Evolutionary conservation across 2,113 vertebrate species (phyloP), one percentile per base, ranked within the genome.

Genomic region (Phrynosoma blainvillii): DNA sequence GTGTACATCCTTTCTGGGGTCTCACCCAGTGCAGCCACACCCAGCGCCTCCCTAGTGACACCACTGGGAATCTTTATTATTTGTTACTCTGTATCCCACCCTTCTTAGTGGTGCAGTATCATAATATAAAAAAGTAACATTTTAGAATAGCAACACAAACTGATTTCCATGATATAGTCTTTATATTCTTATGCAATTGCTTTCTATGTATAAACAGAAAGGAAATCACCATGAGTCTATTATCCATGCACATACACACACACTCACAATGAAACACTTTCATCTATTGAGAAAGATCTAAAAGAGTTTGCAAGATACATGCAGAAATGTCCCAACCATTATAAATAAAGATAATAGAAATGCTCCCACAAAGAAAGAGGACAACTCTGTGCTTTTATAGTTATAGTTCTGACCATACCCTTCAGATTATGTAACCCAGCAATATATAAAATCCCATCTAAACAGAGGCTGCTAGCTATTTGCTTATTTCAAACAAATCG

Each of bases 191-290:
- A 73, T 71, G 79, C 65, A 70, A 87, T 87, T 84, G 81, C 90
- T 88, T 82, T 90, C 18, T 70, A 73, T 80, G 65, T 84, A 10
- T 59, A 88, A 47, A 1, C 65, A 78, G 75, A 20, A 40, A 0
- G 13, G 82, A 0, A 65, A 1, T 16, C 16, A 54, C 59, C 30
- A 76, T 62, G 40, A 2, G 30, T 1, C 52, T 86, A 21, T 71
- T 16, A 68, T 47, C 62, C 84, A 21, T 66, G 14, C 65, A 62
- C 13, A 62, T 12, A 62, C 59, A 36, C 59, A 0, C n/a, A n/a
- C 13, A 0, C 0, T 14, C 0, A 0, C 30, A 4, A 30, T 1
- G 14, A 71, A 78, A 40, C 30, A 18, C 2, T 7, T 0, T 75
- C 66, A 56, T 16, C 40, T 3, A 62, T 32, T 25, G 0, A 81